Percentiles rank a stretch among this genome's conserved stretches.
Evolutionary conservation across 2,888 invertebrate species (phyloP).

Genomic region (Hemistola chrysoprasaria): DNA sequence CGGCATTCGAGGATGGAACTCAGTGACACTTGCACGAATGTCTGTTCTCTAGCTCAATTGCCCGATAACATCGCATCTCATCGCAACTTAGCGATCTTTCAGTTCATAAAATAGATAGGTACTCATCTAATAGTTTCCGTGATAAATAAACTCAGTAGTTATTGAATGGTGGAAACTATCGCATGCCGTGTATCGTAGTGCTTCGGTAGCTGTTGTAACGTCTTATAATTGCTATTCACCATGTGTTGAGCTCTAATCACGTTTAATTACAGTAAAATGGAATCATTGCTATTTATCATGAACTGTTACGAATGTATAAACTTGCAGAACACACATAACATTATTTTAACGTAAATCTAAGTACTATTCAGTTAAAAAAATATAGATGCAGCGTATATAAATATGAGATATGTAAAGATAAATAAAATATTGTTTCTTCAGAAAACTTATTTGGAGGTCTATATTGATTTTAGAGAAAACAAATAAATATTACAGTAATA

Average conservation of each 20-base stretch:
- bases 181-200: slow-evolving; percentile 64
- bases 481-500: too few relatives aligned
- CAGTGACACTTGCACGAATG: slow-evolving; percentile 51
- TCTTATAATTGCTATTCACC: slow-evolving; percentile 74
- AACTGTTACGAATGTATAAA: slow-evolving; percentile 76
- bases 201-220: slow-evolving; percentile 71
- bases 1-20: slow-evolving; percentile 49
- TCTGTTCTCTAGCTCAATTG: too few relatives aligned
- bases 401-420: too few relatives aligned
- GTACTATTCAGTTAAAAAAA: too few relatives aligned
- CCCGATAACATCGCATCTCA: too few relatives aligned
- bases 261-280: slow-evolving; percentile 75
- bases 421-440: too few relatives aligned
- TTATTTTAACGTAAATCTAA: too few relatives aligned
- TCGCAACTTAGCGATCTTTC: too few relatives aligned
- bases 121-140: too few relatives aligned
- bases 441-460: neutral
- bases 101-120: too few relatives aligned
- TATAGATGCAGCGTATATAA: too few relatives aligned
- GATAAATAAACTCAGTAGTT: slow-evolving; percentile 25
- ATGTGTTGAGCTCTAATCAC: slow-evolving; percentile 80
- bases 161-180: slow-evolving; percentile 67
- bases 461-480: too few relatives aligned
- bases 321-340: slow-evolving; percentile 38
- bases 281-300: slow-evolving; percentile 79